Conservation (phyloP, 2,888 invertebrate species). For the Eupithecia vulgata region DNA sequence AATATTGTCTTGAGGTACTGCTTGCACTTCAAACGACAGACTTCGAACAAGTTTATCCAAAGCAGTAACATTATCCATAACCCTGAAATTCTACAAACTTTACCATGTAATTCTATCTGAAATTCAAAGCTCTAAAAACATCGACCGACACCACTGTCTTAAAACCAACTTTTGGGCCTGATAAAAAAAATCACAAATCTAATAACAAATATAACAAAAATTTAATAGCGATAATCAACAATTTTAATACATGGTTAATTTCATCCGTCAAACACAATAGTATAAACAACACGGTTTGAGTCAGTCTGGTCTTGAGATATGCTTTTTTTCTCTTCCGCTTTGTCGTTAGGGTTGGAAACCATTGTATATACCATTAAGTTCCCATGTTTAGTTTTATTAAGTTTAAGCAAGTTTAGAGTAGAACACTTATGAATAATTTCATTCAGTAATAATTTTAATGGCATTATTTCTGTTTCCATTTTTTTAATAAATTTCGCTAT, state of each 20-base stretch:
- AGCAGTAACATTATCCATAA: constrained; percentile 54
- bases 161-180: neutral
- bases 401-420: constrained; percentile 51
- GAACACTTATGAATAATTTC: constrained; percentile 65
- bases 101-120: constrained; percentile 1
- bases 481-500: constrained; percentile 59
- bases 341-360: constrained; percentile 29
- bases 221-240: constrained; percentile 25
- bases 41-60: constrained; percentile 59
- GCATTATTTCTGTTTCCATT: constrained; percentile 69
- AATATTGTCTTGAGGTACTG: constrained; percentile 55
- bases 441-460: constrained; percentile 63
- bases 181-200: neutral
- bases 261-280: constrained; percentile 67
- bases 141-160: neutral
- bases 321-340: constrained; percentile 27
- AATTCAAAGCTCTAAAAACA: neutral
- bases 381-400: constrained; percentile 21
- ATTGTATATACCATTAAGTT: constrained; percentile 38
- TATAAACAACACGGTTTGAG: constrained; percentile 75
- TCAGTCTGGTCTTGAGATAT: constrained; percentile 39
- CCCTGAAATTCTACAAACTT: constrained; percentile 41
- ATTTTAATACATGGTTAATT: constrained; percentile 37
- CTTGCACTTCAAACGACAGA: constrained; percentile 69
- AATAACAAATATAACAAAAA: neutral